Conservation (phyloP, 2,888 invertebrate species). For the Spilosoma lubricipeda region DNA sequence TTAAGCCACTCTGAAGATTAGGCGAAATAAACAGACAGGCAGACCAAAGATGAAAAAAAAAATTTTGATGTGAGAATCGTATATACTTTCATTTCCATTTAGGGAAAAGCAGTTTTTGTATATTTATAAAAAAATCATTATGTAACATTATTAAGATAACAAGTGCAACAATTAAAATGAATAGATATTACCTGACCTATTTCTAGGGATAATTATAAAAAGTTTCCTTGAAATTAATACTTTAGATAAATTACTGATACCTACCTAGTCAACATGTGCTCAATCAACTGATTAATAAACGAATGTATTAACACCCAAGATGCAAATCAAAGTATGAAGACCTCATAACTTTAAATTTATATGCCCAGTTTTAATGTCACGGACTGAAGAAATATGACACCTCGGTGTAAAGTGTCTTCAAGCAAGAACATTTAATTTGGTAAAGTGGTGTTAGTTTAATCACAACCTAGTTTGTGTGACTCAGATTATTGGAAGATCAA, state of each 20-base stretch:
- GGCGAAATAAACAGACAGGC: no score
- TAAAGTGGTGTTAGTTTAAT: constrained; percentile 31
- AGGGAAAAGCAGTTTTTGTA: no score
- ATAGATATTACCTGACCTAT: no score
- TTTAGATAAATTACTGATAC: neutral
- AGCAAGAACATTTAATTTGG: constrained; percentile 43
- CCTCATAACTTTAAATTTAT: constrained; percentile 51
- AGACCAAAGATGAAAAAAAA: no score
- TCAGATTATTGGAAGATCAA: neutral
- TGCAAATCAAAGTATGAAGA: constrained; percentile 56
- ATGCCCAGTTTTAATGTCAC: constrained; percentile 61
- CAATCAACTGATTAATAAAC: constrained; percentile 49
- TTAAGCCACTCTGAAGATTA: no score
- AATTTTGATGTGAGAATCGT: no score
- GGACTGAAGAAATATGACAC: constrained; percentile 54
- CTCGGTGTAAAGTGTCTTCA: constrained; percentile 45
- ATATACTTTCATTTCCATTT: no score
- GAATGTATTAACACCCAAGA: constrained; percentile 45
- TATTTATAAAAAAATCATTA: no score
- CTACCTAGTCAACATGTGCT: neutral
- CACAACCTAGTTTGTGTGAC: neutral
- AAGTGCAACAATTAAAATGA: neutral
- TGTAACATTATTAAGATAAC: neutral
- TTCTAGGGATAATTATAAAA: neutral
- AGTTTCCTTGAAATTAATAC: neutral